A percentile compares a stretch with the other conserved stretches of the same genome.
These are phyloP conservation scores for Heliconius charithonia DNA, from an alignment of 2,888 invertebrate species.

Conservation along the genomic window DNA sequence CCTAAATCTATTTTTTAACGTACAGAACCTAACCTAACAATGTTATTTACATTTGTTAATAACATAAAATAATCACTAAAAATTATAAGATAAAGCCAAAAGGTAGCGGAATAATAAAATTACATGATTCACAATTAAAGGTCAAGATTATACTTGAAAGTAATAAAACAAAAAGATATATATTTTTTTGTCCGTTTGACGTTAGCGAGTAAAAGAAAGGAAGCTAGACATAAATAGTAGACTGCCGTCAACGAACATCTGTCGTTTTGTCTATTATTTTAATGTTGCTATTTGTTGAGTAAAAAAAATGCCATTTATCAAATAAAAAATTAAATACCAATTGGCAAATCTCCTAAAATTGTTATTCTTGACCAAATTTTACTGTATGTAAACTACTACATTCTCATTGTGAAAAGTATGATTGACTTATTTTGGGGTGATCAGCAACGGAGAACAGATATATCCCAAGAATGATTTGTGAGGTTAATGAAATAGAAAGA, in stretches of 20 bases:
- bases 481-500: too few relatives aligned
- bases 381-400: too few relatives aligned
- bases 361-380: too few relatives aligned
- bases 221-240: slow-evolving; percentile 66
- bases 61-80: slow-evolving; percentile 53
- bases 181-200: slow-evolving; percentile 60
- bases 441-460: too few relatives aligned
- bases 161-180: slow-evolving; percentile 52
- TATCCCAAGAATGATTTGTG: too few relatives aligned
- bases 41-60: slow-evolving; percentile 53
- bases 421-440: too few relatives aligned
- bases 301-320: not conserved
- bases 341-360: too few relatives aligned
- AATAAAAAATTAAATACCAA: not conserved
- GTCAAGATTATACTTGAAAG: slow-evolving; percentile 53
- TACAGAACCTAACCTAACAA: slow-evolving; percentile 67
- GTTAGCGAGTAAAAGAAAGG: slow-evolving; percentile 68
- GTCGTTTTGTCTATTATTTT: slow-evolving; percentile 51
- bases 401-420: too few relatives aligned
- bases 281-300: not conserved
- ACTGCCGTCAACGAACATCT: slow-evolving; percentile 72
- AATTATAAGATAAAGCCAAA: slow-evolving; percentile 49
- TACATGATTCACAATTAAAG: slow-evolving; percentile 53
- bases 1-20: slow-evolving; percentile 53
- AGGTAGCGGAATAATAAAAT: slow-evolving; percentile 52